Evolutionary conservation across 2,888 invertebrate genomes (phyloP).

Genomic region (Dyspetes luteomarginatus): DNA sequence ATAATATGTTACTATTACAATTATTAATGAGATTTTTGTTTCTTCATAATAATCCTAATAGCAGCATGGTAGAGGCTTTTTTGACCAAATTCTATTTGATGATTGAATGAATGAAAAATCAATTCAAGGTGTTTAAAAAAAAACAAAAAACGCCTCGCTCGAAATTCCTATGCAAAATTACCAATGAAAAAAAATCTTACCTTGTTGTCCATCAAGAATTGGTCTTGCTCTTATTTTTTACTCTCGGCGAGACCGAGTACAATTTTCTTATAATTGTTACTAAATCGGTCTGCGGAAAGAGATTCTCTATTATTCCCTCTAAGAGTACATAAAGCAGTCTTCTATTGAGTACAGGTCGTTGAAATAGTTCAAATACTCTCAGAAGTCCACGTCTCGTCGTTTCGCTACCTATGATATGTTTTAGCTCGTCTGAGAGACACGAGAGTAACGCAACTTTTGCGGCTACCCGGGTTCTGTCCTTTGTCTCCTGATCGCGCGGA

Average conservation of each 20-base stretch:
- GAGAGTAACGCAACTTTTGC: conserved; percentile 94
- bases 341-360: conserved; percentile 93
- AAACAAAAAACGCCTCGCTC: neutral
- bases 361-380: conserved; percentile 94
- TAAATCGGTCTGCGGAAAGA: conserved; percentile 92
- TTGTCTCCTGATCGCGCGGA: conserved; percentile 85
- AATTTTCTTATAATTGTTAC: conserved; percentile 89
- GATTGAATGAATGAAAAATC: conserved; percentile 44
- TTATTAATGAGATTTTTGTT: conserved; percentile 45
- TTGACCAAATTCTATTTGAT: conserved; percentile 16
- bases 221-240: conserved; percentile 74
- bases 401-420: conserved; percentile 95
- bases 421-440: conserved; percentile 94
- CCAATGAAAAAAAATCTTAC: conserved; percentile 36
- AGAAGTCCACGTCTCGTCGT: conserved; percentile 92
- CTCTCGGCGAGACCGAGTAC: conserved; percentile 87
- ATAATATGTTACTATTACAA: conserved; percentile 26
- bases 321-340: conserved; percentile 92
- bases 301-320: conserved; percentile 91
- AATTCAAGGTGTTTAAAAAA: conserved; percentile 34
- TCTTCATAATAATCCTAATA: conserved; percentile 44
- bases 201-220: conserved; percentile 73
- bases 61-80: conserved; percentile 44
- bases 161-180: neutral
- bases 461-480: conserved; percentile 92